Evolutionary conservation across 2,113 vertebrate genomes (phyloP), one percentile per base, ranked within the genome.

Genomic region (Blennius ocellaris): DNA sequence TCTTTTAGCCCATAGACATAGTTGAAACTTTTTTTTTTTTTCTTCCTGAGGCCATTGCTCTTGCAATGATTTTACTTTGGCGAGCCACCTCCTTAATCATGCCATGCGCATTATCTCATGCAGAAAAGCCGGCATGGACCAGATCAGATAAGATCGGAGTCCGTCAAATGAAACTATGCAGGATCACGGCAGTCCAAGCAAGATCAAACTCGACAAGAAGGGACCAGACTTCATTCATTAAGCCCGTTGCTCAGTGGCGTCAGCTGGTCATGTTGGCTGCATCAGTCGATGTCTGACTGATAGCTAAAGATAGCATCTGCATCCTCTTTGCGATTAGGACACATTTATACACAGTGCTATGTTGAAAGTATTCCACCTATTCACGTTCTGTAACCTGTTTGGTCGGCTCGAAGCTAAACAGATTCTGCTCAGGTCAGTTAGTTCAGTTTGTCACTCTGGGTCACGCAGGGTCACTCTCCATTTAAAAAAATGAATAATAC

Each of bases 101-200:
- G 2, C 11, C 36, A 14, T 14, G 44, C 39, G 11, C 21, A 47
- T 36, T 21, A 62, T 45, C 40, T 43, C 10, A 9, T 17, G 9
- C 7, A 16, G 9, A 38, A 10, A 69, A 45, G 60, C 65, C 39
- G 57, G 60, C 39, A n/a, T 17, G 40, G 4, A 44, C 3, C 39
- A 11, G 51, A 69, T 73, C 36, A 73, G 52, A 79, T 75, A 6
- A 48, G n/a, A 52, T 67, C 56, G 62, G 11, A 67, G 61, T 62
- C 37, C 14, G 16, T 68, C 61, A 59, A 12, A 67, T 16, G 11
- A 50, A 55, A 30, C 21, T 17, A 57, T 50, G 40, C 11, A 16
- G 41, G 17, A 54, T 54, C 62, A 68, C 30, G 40, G 44, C 52
- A 50, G 39, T 50, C 8, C 14, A 58, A 49, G 66, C 2, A 1